These are phyloP conservation scores for Rhopalosiphum nymphaeae DNA, from an alignment of 2,888 invertebrate genomes.

Conservation along the genomic window DNA sequence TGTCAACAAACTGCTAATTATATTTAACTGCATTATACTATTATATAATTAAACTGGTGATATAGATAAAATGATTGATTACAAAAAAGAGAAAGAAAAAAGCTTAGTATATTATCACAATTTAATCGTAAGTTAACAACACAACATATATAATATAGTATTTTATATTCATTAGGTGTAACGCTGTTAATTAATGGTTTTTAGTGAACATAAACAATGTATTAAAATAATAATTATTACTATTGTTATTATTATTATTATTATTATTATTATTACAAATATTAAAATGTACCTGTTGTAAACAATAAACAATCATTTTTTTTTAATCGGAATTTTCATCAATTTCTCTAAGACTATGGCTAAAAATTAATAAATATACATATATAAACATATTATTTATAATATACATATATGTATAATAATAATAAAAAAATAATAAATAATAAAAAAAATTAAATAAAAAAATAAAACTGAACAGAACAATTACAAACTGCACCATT, in stretches of 20 bases:
- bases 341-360: background rate
- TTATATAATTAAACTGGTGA: background rate
- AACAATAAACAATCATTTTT: conserved; percentile 29
- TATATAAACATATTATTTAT: background rate
- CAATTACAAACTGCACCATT: background rate
- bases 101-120: conserved; percentile 65
- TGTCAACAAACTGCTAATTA: background rate
- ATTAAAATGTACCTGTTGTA: conserved; percentile 33
- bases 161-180: conserved; percentile 40
- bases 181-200: conserved; percentile 57
- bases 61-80: background rate
- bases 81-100: conserved; percentile 36
- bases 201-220: conserved; percentile 55
- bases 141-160: conserved; percentile 46
- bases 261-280: conserved; percentile 15
- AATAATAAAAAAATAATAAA: conserved; percentile 26
- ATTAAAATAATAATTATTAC: conserved; percentile 33
- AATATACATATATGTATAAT: background rate
- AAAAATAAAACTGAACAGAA: conserved; percentile 16
- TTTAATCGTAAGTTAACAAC: conserved; percentile 60
- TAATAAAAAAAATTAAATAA: conserved; percentile 24
- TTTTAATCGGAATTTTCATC: background rate
- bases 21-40: background rate
- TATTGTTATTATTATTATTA: conserved; percentile 40
- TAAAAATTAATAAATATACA: conserved; percentile 26